phyloP scores from a whole-genome alignment of 1,140 invertebrate genomes.

The Panagrolaimus sp. region DNA sequence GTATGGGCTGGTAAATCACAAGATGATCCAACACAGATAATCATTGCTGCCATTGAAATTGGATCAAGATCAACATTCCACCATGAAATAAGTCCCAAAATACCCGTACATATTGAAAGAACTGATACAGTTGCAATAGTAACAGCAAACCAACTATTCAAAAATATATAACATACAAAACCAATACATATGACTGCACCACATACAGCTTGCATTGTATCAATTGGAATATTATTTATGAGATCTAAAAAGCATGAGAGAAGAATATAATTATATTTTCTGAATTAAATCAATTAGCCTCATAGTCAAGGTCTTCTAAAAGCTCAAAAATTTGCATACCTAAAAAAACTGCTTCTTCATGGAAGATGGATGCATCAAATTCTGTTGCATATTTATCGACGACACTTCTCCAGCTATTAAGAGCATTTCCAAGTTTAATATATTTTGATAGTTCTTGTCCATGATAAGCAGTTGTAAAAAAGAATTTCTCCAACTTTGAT shows the following conservation, averaged over 20 bases:
- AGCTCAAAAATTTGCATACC: no score
- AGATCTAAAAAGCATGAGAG: conserved; percentile 54
- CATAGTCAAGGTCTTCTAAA: no score
- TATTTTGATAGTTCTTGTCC: conserved; percentile 51
- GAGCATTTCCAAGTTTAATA: conserved; percentile 46
- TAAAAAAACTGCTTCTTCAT: conserved; percentile 53
- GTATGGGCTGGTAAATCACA: conserved; percentile 49
- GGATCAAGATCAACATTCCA: conserved; percentile 59
- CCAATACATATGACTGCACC: conserved; percentile 57
- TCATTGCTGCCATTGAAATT: conserved; percentile 61
- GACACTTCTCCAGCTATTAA: conserved; percentile 48
- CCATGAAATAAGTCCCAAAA: conserved; percentile 59
- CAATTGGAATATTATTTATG: conserved; percentile 59
- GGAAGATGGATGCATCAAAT: conserved; percentile 50
- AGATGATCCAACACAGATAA: conserved; percentile 60
- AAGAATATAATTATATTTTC: no score
- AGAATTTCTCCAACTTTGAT: conserved; percentile 44
- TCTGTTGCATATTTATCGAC: conserved; percentile 53
- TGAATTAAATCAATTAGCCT: no score
- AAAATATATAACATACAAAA: conserved; percentile 59
- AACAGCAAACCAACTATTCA: conserved; percentile 60
- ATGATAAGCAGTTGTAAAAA: conserved; percentile 56
- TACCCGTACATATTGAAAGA: conserved; percentile 58
- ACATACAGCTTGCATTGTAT: conserved; percentile 59
- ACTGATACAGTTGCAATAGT: conserved; percentile 58